Evolutionary conservation across 2,797 vertebrate genomes (phyloP), one percentile per base, ranked within the genome.

Genomic region (Anomalospiza imberbis): DNA sequence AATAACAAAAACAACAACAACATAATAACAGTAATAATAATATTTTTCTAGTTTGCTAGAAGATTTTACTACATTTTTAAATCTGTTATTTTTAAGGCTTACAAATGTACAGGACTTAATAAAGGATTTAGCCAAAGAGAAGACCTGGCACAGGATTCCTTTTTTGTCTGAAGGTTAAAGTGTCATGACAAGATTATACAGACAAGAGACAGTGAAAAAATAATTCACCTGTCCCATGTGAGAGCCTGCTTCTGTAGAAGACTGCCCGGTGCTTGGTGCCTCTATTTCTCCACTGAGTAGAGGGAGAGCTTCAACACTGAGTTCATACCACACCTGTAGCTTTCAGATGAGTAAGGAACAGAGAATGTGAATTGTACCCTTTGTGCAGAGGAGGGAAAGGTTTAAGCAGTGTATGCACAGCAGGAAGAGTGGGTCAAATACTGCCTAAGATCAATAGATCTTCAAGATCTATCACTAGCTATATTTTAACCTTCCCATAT

Each of bases 21-120:
- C 19, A 38, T 3, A 8, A 32, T 5, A 14, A 19, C 2, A 57
- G 12, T 2, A 19, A 26, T 5, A 40, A 6, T 12, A n/a, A 28
- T 19, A 26, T 3, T 10, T 26, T 58, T 51, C 38, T 32, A 24
- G 4, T 38, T 67, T n/a, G 17, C 6, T 36, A 44, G 9, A 36
- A 42, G 16, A 29, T 21, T 47, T 61, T 44, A 24, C 29, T n/a
- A 22, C 5, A 21, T 45, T 71, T 65, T 77, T 0, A 18, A 40
- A 57, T 20, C 8, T 34, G 1, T 21, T 51, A 12, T 26, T 83
- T 85, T 76, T 62, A 73, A 42, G 38, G 12, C 26, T 54, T 58
- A 2, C 71, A 80, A 66, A 18, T 3, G 0, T 26, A 10, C 7
- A 57, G 14, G 34, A 42, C 3, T 45, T 71, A 45, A 40, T 31